Percentiles rank a stretch among this genome's conserved stretches.
These are phyloP conservation scores for Antidorcas marsupialis DNA, from an alignment of 2,113 vertebrate genomes.

Conservation along the genomic window DNA sequence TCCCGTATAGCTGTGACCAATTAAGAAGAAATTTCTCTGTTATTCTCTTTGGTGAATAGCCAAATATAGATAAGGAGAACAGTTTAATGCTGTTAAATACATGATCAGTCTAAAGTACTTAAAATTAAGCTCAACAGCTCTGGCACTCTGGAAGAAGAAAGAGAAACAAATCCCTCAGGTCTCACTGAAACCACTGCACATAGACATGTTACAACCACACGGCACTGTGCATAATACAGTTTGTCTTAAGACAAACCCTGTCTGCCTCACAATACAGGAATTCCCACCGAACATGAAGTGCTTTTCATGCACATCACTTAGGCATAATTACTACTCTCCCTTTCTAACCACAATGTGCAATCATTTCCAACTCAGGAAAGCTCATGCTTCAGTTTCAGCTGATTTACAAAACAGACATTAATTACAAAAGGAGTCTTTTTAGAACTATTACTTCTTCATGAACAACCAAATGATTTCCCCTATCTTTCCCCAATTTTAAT, in stretches of 20 bases:
- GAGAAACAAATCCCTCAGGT: constrained; percentile 40
- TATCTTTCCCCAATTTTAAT: not conserved
- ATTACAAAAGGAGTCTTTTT: not conserved
- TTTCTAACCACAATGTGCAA: not conserved
- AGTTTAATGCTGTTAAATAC: constrained; percentile 61
- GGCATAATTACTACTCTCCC: not conserved
- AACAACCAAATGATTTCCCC: not conserved
- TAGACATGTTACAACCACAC: not conserved
- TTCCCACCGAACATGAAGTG: not conserved
- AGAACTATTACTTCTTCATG: not conserved
- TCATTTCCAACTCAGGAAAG: not conserved
- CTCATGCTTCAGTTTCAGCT: not conserved
- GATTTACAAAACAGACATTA: not conserved
- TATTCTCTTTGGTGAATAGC: constrained; percentile 41
- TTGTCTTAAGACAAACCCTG: not conserved
- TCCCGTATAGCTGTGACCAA: not conserved
- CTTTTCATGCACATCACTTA: not conserved
- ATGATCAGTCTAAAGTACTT: constrained; percentile 53
- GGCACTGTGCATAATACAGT: not conserved
- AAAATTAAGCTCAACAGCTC: constrained; percentile 58
- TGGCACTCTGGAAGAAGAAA: constrained; percentile 51
- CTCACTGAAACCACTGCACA: constrained; percentile 28
- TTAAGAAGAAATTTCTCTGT: constrained; percentile 50
- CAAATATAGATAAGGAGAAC: constrained; percentile 49
- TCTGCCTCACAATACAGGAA: not conserved